A percentile compares a stretch with the other conserved stretches of the same genome.
Conservation (phyloP, 2,888 invertebrate genomes). For the Hypomecis punctinalis region DNA sequence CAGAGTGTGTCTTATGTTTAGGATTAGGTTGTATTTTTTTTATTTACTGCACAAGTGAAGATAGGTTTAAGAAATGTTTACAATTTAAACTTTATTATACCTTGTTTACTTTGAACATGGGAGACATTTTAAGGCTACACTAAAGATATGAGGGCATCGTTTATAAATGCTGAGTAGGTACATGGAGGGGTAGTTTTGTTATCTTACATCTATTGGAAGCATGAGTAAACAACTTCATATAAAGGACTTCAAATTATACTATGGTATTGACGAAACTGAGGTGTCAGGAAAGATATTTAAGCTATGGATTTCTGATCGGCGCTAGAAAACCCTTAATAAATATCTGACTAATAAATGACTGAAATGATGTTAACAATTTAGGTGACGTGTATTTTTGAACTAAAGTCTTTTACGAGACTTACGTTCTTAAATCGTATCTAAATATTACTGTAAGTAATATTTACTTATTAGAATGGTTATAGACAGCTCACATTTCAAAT, state of each 20-base stretch:
- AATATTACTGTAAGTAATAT: too few species aligned
- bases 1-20: slow-evolving; percentile 33
- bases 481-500: too few species aligned
- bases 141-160: not conserved
- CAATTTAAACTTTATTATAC: too few species aligned
- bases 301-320: too few species aligned
- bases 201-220: not conserved
- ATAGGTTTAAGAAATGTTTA: slow-evolving; percentile 24
- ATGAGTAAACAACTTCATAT: not conserved
- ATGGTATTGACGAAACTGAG: not conserved
- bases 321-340: too few species aligned
- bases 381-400: too few species aligned
- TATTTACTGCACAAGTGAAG: slow-evolving; percentile 35
- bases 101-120: not conserved
- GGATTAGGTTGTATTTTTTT: slow-evolving; percentile 18
- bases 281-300: too few species aligned
- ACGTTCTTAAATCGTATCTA: too few species aligned
- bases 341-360: too few species aligned
- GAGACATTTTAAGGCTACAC: not conserved
- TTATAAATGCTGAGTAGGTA: not conserved
- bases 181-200: not conserved
- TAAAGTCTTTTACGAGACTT: too few species aligned
- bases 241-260: not conserved
- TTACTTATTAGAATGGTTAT: too few species aligned
- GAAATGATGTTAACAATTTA: too few species aligned